Evolutionary conservation across 2,888 invertebrate species (phyloP).

Genomic region (Syrphus vitripennis): DNA sequence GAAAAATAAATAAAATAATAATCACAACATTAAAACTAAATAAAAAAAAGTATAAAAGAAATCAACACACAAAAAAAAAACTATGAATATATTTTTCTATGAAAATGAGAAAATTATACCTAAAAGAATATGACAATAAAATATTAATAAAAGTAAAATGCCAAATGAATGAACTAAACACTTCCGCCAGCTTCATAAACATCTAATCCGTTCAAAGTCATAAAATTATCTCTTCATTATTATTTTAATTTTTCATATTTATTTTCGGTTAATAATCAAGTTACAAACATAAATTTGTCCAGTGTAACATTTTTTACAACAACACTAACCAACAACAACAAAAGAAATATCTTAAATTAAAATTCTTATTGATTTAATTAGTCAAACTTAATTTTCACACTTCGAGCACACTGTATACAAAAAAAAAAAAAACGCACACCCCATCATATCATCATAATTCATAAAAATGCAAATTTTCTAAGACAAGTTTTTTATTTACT

Average conservation of each 20-base stretch:
- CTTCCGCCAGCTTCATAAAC: neutral
- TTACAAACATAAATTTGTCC: neutral
- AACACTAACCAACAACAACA: neutral
- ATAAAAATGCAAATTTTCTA: constrained; percentile 69
- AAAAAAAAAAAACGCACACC: neutral
- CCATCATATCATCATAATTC: constrained; percentile 49
- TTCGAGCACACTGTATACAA: constrained; percentile 33
- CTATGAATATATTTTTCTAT: neutral
- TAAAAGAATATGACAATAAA: neutral
- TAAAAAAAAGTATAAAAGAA: no score
- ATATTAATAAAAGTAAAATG: neutral
- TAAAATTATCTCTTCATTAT: constrained; percentile 10
- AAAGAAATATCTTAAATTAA: constrained; percentile 32
- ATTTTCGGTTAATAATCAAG: neutral
- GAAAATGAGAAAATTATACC: neutral
- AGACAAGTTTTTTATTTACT: constrained; percentile 58
- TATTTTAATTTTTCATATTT: neutral
- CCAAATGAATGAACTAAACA: neutral
- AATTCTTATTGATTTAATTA: constrained; percentile 70
- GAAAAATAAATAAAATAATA: no score
- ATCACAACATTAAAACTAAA: no score
- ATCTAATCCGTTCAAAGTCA: neutral
- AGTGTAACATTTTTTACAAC: neutral
- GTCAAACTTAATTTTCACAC: constrained; percentile 70
- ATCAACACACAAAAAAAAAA: no score